These are phyloP conservation scores for Orthosia cruda DNA, from an alignment of 2,888 invertebrate genomes.

Conservation along the genomic window DNA sequence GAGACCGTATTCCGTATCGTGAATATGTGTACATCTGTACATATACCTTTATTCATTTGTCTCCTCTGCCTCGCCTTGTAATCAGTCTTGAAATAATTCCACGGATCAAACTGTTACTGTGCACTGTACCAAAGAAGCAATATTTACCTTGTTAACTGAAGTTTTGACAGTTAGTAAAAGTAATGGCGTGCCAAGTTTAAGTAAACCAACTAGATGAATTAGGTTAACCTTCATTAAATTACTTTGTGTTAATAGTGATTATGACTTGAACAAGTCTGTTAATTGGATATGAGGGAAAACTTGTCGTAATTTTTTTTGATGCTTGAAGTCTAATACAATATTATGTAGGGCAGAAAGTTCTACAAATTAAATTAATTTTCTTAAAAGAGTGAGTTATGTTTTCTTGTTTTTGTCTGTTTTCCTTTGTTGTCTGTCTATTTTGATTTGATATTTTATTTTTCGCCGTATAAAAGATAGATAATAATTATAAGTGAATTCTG, in stretches of 20 bases:
- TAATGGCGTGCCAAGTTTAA: constrained; percentile 74
- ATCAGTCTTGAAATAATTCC: constrained; percentile 43
- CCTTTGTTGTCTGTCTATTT: neutral
- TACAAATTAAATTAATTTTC: constrained; percentile 9
- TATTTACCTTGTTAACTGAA: constrained; percentile 83
- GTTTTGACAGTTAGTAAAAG: constrained; percentile 77
- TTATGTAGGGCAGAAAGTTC: neutral
- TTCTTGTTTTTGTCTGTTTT: neutral
- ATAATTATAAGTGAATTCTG: neutral
- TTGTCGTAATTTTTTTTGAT: constrained; percentile 42
- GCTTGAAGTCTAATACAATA: constrained; percentile 6
- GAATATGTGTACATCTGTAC: constrained; percentile 27
- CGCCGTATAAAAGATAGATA: too few relatives aligned
- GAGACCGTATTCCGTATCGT: constrained; percentile 36
- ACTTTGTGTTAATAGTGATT: constrained; percentile 50
- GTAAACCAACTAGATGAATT: constrained; percentile 74
- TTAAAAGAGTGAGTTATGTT: constrained; percentile 5
- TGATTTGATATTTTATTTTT: neutral
- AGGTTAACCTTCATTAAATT: constrained; percentile 70
- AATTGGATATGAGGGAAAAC: constrained; percentile 47
- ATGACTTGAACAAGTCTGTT: constrained; percentile 31
- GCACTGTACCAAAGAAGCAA: constrained; percentile 77
- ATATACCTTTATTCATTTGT: constrained; percentile 10
- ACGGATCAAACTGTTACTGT: constrained; percentile 66
- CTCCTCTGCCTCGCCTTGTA: constrained; percentile 6